A percentile compares a stretch with the other conserved stretches of the same genome.
These are phyloP conservation scores for Rhingia rostrata DNA, from an alignment of 2,888 invertebrate species.

Conservation along the genomic window DNA sequence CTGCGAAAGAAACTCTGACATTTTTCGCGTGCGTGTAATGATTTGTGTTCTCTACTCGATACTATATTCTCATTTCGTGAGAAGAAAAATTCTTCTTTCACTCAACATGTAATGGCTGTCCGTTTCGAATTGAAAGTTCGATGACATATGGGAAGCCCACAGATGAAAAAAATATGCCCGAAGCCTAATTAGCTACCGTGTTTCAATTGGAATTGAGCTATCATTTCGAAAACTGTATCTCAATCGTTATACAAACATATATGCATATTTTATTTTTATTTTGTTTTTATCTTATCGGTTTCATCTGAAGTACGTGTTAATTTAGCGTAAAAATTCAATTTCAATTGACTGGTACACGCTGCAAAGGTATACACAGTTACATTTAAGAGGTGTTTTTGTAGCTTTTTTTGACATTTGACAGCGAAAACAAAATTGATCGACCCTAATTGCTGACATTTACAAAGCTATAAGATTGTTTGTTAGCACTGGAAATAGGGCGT, in stretches of 20 bases:
- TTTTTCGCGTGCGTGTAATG: constrained; percentile 36
- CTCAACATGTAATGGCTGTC: constrained; percentile 22
- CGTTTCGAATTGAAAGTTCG: constrained; percentile 32
- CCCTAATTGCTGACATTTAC: neutral
- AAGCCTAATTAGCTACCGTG: constrained; percentile 45
- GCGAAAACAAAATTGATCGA: neutral
- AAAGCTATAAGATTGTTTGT: neutral
- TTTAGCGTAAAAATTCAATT: constrained; percentile 6
- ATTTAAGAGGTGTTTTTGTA: neutral
- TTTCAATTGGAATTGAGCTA: constrained; percentile 5
- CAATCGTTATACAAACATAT: neutral
- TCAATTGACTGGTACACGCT: constrained; percentile 17
- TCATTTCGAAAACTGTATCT: constrained; percentile 6
- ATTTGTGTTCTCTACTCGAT: constrained; percentile 16
- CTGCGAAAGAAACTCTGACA: constrained; percentile 32
- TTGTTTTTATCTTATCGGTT: neutral
- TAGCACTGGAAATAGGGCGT: neutral
- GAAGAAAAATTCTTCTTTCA: constrained; percentile 25
- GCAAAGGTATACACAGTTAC: neutral
- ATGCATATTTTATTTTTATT: neutral
- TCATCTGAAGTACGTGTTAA: constrained; percentile 8
- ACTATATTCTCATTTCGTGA: neutral
- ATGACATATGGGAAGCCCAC: constrained; percentile 44
- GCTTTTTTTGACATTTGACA: neutral
- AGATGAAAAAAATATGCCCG: constrained; percentile 15